These are phyloP conservation scores for Limnephilus lunatus DNA, from an alignment of 2,888 invertebrate species.

Conservation along the genomic window DNA sequence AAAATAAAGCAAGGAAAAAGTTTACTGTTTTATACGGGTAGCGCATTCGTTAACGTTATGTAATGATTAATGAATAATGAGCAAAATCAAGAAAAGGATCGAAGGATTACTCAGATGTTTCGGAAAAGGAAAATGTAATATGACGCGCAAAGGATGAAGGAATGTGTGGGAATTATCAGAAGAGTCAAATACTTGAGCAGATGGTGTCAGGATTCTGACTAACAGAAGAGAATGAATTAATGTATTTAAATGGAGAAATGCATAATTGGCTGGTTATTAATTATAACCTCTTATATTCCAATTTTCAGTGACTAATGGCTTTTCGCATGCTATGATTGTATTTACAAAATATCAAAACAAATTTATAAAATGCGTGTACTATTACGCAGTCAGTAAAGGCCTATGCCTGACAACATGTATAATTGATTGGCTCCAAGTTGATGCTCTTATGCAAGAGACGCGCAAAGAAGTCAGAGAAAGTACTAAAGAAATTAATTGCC, in stretches of 20 bases:
- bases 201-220: too few relatives aligned
- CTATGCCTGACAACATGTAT: neutral
- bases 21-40: too few relatives aligned
- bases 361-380: neutral
- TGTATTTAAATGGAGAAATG: too few relatives aligned
- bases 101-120: too few relatives aligned
- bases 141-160: too few relatives aligned
- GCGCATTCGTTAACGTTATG: too few relatives aligned
- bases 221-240: too few relatives aligned
- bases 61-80: neutral
- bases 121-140: too few relatives aligned
- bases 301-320: too few relatives aligned
- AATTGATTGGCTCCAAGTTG: conserved; percentile 19
- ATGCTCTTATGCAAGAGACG: conserved; percentile 18
- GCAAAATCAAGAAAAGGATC: neutral
- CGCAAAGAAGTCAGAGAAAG: conserved; percentile 37
- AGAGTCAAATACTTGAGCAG: too few relatives aligned
- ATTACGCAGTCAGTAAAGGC: neutral
- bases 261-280: too few relatives aligned
- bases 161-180: too few relatives aligned
- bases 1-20: neutral
- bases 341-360: neutral
- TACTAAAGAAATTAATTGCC: conserved; percentile 32
- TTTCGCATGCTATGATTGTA: neutral
- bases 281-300: neutral